phyloP scores from a whole-genome alignment of 2,113 vertebrate genomes.

The Phaethornis superciliosus region DNA sequence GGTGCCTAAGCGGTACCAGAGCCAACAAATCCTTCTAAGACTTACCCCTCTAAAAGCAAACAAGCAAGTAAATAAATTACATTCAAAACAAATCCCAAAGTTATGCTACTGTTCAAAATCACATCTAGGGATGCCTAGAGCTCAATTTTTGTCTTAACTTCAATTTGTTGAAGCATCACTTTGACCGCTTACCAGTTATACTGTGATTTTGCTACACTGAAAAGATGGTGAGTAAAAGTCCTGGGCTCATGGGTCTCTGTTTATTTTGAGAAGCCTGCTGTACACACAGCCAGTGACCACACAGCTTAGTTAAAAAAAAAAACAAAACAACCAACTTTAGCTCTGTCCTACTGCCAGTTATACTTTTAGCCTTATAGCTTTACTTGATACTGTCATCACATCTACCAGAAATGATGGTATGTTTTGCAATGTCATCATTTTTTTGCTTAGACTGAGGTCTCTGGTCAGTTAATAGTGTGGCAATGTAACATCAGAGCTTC shows the following conservation, averaged over 20 bases:
- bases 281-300: not conserved
- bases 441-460: not conserved
- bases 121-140: not conserved
- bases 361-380: not conserved
- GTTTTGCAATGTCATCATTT: not conserved
- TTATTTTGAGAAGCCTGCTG: constrained; percentile 24
- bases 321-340: too few relatives aligned
- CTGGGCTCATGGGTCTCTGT: not conserved
- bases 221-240: not conserved
- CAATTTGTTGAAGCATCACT: not conserved
- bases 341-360: not conserved
- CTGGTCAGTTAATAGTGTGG: not conserved
- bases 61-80: not conserved
- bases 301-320: not conserved
- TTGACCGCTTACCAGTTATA: not conserved
- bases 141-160: constrained; percentile 9
- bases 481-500: not conserved
- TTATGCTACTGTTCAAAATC: not conserved
- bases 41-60: not conserved
- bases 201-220: not conserved
- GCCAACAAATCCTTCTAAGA: not conserved
- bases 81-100: constrained; percentile 18
- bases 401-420: not conserved
- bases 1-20: not conserved
- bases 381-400: not conserved